Evolutionary conservation across 2,888 invertebrate genomes (phyloP).

Genomic region (Oxycera nigricornis): DNA sequence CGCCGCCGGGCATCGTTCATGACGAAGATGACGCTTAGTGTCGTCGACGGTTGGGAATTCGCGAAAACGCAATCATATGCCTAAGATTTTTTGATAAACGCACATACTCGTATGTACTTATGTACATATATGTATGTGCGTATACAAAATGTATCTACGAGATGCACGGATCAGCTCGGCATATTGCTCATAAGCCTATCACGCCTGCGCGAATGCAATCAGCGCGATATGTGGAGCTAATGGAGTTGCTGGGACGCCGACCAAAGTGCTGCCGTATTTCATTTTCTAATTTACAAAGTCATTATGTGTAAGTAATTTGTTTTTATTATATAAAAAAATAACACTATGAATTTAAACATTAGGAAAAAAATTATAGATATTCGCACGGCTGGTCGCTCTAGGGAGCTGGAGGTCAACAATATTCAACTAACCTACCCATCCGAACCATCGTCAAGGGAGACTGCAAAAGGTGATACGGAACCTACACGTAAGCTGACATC

Average conservation of each 20-base stretch:
- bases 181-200: background rate
- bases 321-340: background rate
- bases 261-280: background rate
- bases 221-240: constrained; percentile 4
- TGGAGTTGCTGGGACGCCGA: background rate
- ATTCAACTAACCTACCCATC: too few species aligned
- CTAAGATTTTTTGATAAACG: background rate
- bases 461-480: too few species aligned
- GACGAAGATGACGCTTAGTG: constrained; percentile 6
- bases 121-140: too few species aligned
- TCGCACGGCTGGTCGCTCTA: too few species aligned
- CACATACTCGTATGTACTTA: too few species aligned
- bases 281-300: background rate
- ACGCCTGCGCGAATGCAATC: background rate
- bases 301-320: background rate
- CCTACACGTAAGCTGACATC: too few species aligned
- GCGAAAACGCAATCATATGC: background rate
- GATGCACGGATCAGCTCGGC: background rate
- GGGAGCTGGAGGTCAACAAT: too few species aligned
- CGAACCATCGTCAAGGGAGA: too few species aligned
- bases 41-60: background rate
- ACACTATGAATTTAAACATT: background rate
- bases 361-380: background rate
- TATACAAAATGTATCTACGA: too few species aligned
- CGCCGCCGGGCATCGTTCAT: background rate